Evolutionary conservation across 1,140 invertebrate genomes (phyloP).

Genomic region (Drosophila eugracilis): DNA sequence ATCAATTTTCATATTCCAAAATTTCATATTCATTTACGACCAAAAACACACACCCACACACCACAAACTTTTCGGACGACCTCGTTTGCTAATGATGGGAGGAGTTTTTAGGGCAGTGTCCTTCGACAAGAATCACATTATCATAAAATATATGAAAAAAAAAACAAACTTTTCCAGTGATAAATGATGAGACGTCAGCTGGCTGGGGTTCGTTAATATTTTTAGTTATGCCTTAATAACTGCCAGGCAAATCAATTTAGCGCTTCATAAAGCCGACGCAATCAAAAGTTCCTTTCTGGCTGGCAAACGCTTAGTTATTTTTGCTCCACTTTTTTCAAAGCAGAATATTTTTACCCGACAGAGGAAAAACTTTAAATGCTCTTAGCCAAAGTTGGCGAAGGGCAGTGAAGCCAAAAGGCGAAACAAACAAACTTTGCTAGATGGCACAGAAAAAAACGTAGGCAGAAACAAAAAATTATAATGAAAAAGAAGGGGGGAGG

Average conservation of each 20-base stretch:
- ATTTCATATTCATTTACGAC: slow-evolving; percentile 46
- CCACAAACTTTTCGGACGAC: slow-evolving; percentile 53
- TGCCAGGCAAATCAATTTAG: slow-evolving; percentile 75
- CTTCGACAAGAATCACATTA: slow-evolving; percentile 63
- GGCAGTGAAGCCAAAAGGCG: slow-evolving; percentile 51
- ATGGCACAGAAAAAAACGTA: slow-evolving; percentile 30
- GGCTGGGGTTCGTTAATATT: slow-evolving; percentile 70
- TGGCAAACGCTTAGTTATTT: slow-evolving; percentile 57
- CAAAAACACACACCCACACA: slow-evolving; percentile 30
- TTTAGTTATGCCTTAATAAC: slow-evolving; percentile 79
- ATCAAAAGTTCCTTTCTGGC: slow-evolving; percentile 42
- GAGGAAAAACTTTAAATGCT: slow-evolving; percentile 73
- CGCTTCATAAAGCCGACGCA: slow-evolving; percentile 65
- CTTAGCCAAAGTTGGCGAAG: slow-evolving; percentile 41
- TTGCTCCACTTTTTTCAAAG: slow-evolving; percentile 35
- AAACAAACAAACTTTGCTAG: slow-evolving; percentile 66
- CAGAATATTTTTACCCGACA: slow-evolving; percentile 37
- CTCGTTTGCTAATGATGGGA: slow-evolving; percentile 52
- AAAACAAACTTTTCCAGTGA: slow-evolving; percentile 53
- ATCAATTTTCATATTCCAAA: slow-evolving; percentile 54
- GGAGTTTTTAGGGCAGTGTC: slow-evolving; percentile 24
- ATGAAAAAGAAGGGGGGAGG: not conserved
- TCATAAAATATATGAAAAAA: slow-evolving; percentile 44
- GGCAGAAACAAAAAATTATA: slow-evolving; percentile 39
- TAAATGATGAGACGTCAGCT: slow-evolving; percentile 74